Evolutionary conservation across 2,113 vertebrate genomes (phyloP), one percentile per base, ranked within the genome.

Genomic region (Atherinomorus stipes): DNA sequence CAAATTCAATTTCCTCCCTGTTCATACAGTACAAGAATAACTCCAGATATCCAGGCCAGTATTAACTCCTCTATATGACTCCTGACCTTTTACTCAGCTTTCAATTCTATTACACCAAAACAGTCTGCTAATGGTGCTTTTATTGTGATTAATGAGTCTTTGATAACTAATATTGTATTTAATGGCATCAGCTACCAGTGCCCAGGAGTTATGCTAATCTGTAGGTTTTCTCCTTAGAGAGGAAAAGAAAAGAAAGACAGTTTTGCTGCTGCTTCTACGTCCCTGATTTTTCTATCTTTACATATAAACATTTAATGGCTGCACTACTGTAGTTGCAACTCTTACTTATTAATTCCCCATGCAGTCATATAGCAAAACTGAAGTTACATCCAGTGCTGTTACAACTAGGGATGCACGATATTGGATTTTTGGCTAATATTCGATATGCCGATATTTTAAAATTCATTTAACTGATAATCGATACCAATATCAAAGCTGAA

Each of bases 1-100:
- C 45, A 62, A 61, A 73, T 74, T 74, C 28, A 64, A 74, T 68
- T 78, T 76, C 63, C 56, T 61, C 18, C 26, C 42, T 61, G 40
- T 49, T 42, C n/a, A 16, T 28, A 49, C 22, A 31, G 12, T 28
- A 49, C 22, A 31, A 45, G 34, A 52, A 47, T 37, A 64, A 47
- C 18, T 7, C 44, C 7, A 6, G 19, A n/a, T n/a, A 47, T 47
- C 49, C 52, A 51, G 56, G 45, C 9, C 38, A 60, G 49, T 52
- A 42, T 13, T 23, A 50, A 6, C 7, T 1, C 21, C 42, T 45
- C 10, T 13, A 59, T 11, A 22, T 49, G 44, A 40, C n/a, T 25
- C 42, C 23, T 26, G 9, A 13, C 40, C 31, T 21, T 13, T 22
- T 23, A 1, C 44, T 42, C 8, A 31, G 25, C 15, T 59, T 64